Evolutionary conservation across 1,140 invertebrate genomes (phyloP), one percentile per base, ranked within the genome.

Genomic region (Phocides pigmalion): DNA sequence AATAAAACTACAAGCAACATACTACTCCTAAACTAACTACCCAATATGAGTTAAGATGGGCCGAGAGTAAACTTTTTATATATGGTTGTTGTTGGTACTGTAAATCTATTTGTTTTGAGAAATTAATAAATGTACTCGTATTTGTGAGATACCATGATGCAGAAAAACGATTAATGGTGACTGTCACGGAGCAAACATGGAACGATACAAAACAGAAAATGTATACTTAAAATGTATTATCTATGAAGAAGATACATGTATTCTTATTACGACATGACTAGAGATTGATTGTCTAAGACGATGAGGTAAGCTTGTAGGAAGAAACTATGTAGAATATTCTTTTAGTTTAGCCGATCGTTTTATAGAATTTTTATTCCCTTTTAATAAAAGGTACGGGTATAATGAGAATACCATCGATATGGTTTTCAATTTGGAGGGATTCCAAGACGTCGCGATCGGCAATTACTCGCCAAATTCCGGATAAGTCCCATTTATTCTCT

Each of bases 361-460:
- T 42, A 12, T 20, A 44, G 11, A 16, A n/a, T 44, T 56, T 56
- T 56, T 37, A 54, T 42, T n/a, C 20, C 39, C 16, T 14, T 44
- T 56, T 56, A 56, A 56, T 56, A 28, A 56, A 44, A 56, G 39
- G 53, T 25, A 56, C 19, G 6, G 6, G 53, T 28, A 56, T 56
- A 56, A 44, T 56, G 53, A 56, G 39, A 56, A 56, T 56, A 65
- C 66, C 67, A 65, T 74, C 66, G 70, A 76, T 74, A 78, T 75
- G 64, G 68, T 70, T 71, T 77, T 63, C 77, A 81, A 82, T 82
- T 82, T 82, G 82, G 78, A 79, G 78, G 67, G 71, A 81, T 82
- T 84, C 82, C 80, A 81, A 78, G 75, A 73, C 78, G 72, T 70
- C 72, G 67, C 66, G 66, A 72, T 68, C 70, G 65, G 68, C 79